A percentile compares a stretch with the other conserved stretches of the same genome.
phyloP scores from a whole-genome alignment of 2,113 vertebrate species.

The Platysternon megacephalum region DNA sequence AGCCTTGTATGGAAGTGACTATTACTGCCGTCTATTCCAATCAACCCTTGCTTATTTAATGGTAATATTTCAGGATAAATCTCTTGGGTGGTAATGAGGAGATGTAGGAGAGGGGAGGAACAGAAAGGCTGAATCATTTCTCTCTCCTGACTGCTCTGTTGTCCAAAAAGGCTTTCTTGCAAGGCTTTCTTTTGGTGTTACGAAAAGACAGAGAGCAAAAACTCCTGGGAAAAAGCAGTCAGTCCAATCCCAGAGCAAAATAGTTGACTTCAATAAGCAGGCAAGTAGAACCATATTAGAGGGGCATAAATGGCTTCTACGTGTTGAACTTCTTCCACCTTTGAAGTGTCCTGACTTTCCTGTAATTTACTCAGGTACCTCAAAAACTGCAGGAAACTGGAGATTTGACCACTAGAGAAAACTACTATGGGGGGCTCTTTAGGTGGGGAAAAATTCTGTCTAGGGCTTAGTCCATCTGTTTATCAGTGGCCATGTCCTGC shows the following conservation, averaged over 20 bases:
- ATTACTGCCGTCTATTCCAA: not conserved
- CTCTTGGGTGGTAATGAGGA: not conserved
- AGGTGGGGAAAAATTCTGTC: not conserved
- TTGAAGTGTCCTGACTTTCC: not conserved
- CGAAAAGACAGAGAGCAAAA: not conserved
- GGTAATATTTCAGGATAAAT: not conserved
- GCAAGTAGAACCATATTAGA: conserved; percentile 5
- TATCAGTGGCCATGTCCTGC: not conserved
- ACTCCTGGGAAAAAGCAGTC: not conserved
- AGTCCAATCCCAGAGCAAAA: not conserved
- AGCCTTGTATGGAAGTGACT: not conserved
- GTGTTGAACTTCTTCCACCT: not conserved
- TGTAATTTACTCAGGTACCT: not conserved
- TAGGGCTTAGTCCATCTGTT: not conserved
- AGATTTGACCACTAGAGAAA: not conserved
- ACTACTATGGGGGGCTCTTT: not conserved
- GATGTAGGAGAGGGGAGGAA: not conserved
- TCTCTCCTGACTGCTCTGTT: conserved; percentile 42
- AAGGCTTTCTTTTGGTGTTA: not conserved
- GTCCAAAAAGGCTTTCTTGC: not conserved
- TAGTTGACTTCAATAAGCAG: conserved; percentile 16
- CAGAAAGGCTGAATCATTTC: conserved; percentile 39
- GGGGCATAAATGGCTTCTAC: not conserved
- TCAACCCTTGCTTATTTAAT: not conserved
- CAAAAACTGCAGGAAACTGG: not conserved